Base-by-base conservation (phyloP, 1,140 invertebrate genomes). In the Brachionus paranguensis region DNA sequence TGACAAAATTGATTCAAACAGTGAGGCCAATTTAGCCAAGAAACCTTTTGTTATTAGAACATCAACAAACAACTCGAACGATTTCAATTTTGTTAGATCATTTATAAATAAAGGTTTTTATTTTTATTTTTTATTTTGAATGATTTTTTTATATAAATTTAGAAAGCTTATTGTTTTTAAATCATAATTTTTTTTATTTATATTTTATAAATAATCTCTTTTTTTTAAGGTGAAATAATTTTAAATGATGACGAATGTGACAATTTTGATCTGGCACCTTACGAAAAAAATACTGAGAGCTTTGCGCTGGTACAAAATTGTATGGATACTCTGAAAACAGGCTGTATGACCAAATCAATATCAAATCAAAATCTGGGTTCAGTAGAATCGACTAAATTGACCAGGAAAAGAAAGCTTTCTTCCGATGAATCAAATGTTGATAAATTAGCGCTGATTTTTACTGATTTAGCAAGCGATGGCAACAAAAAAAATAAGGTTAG, bases 61-160 rank as follows among this genome's bases (percentile, higher is more conserved):
- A 27, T 76, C 72, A 5, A 76, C 72, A 27, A 76, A 47, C 17
- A 76, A 50, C 50, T 76, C 72, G n/a, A 76, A 76, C 20, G 72
- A 76, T 50, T 76, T 76, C 47, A 76, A 50, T 50, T 50, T 47
- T 24, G 20, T 50, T 5, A n/a, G 41, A n/a, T 45, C 70, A 17
- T 43, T 43, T 43, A 11, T 74, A 4, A 45, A 20, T n/a, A 74
- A 45, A 74, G 10, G 17, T 74, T 24, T 37, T 74, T 47, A 17
- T 68, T 33, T 41, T n/a, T 0, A 64, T 47, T 47, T 12, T 37
- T 0, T 29, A 29, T 1, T 29, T 24, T 24, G 24, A 24, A 24
- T 29, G 2, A 1, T 29, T 29, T 29, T 37, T 37, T 7, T 37
- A 37, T 7, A 37, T 17, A 17, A 53, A 17, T 53, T 53, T 0